A percentile compares a stretch with the other conserved stretches of the same genome.
Conservation (phyloP, 2,113 vertebrate species). For the Macrotis lagotis region DNA sequence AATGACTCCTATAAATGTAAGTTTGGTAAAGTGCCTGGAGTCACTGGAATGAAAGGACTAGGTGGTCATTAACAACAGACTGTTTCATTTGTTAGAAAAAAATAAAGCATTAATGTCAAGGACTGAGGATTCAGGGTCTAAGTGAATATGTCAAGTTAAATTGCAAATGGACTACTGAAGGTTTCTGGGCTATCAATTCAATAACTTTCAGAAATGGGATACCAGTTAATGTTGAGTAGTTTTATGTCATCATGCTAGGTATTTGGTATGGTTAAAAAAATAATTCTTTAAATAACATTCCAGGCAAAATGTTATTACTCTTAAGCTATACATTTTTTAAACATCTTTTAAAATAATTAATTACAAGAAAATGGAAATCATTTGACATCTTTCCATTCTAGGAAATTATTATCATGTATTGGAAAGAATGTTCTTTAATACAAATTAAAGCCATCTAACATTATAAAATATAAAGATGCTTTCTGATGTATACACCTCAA, state of each 20-base stretch:
- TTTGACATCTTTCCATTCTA: slow-evolving; percentile 6
- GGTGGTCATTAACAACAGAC: slow-evolving; percentile 14
- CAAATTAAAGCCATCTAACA: neutral
- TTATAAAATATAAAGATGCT: neutral
- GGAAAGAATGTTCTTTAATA: slow-evolving; percentile 17
- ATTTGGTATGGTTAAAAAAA: slow-evolving; percentile 3
- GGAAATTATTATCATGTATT: neutral
- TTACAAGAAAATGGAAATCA: slow-evolving; percentile 23
- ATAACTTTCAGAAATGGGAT: neutral
- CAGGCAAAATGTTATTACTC: slow-evolving; percentile 14
- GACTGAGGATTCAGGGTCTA: neutral
- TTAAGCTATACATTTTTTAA: neutral
- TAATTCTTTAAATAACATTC: neutral
- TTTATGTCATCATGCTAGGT: neutral
- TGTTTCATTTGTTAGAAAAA: neutral
- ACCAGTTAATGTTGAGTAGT: neutral
- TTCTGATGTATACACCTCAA: neutral
- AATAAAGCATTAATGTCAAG: neutral
- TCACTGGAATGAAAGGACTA: slow-evolving; percentile 20
- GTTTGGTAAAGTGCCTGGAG: slow-evolving; percentile 13
- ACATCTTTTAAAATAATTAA: slow-evolving; percentile 13
- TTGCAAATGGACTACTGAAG: neutral
- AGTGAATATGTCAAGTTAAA: neutral
- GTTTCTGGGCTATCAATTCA: neutral
- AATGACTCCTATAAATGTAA: slow-evolving; percentile 32